These are phyloP conservation scores for Pomatostomus ruficeps DNA, from an alignment of 2,113 vertebrate species.

Conservation along the genomic window DNA sequence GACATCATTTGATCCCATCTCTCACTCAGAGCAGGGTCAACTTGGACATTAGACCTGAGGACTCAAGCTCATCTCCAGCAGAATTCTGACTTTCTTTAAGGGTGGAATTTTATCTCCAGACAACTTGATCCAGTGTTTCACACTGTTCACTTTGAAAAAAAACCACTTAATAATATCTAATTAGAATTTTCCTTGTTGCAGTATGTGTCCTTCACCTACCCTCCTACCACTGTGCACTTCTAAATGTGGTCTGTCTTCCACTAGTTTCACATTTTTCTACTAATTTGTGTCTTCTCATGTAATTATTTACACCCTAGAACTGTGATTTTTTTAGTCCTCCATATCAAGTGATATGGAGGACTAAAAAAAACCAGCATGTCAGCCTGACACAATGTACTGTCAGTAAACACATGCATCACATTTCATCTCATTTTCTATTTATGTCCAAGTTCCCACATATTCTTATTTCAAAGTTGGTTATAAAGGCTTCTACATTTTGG, in stretches of 20 bases:
- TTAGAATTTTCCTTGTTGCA: neutral
- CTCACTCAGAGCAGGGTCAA: neutral
- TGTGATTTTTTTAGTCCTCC: too few species aligned
- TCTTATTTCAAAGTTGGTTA: neutral
- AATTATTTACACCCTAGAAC: neutral
- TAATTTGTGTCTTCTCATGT: neutral
- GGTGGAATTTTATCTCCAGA: neutral
- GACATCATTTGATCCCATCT: neutral
- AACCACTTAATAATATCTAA: neutral
- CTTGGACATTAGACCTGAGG: neutral
- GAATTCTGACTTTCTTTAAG: neutral
- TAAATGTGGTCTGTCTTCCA: neutral
- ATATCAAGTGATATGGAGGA: neutral
- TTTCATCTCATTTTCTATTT: neutral
- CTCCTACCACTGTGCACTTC: neutral
- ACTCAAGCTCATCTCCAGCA: neutral
- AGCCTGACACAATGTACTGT: neutral
- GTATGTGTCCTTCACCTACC: neutral
- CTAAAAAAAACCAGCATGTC: neutral
- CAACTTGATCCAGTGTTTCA: neutral
- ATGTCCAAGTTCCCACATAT: neutral
- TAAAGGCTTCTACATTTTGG: neutral
- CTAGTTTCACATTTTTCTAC: neutral
- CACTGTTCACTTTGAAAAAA: neutral
- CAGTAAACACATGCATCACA: neutral